Evolutionary conservation across 2,888 invertebrate species (phyloP), one percentile per base, ranked within the genome.

Genomic region (Campaea margaritaria): DNA sequence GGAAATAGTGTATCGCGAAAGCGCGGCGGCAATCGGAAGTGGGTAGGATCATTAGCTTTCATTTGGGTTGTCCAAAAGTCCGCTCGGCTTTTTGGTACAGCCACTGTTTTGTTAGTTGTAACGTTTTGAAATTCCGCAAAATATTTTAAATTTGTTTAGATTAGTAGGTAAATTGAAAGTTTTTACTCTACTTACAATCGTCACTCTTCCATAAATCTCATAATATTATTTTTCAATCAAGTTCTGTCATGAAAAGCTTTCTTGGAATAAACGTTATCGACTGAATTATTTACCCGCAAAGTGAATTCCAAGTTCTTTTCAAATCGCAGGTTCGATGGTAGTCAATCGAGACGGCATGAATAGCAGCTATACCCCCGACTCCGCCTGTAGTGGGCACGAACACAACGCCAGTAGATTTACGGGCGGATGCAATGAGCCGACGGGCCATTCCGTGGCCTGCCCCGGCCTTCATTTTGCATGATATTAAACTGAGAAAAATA

Each of bases 401-500:
- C 73, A 73, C 74, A 78, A 68, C 69, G 69, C 70, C 67, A 68
- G 68, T 69, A 74, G 74, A 79, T 81, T 87, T 85, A 83, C 80
- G 79, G 78, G 71, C 70, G 75, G 71, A 79, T 83, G 83, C 84
- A 82, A 85, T 83, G 83, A 85, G 75, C 77, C 74, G 69, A 64
- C 74, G 79, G 78, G 75, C 84, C 78, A 83, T 84, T 85, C 82
- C 75, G 68, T 79, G 75, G 78, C 78, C 73, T 75, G 69, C 72
- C 74, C 72, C 69, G 72, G 77, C 77, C 83, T 85, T 82, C 82
- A 83, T 86, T 89, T 83, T 82, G 86, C 86, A 87, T 86, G 82
- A 83, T 88, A 89, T 87, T 87, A 87, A 87, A 85, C 77, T 79
- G 76, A 74, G 69, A 79, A 81, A 87, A 84, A 80, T 76, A 80